Evolutionary conservation across 2,888 invertebrate species (phyloP).

Genomic region (Dimorphilus gyrociliatus): DNA sequence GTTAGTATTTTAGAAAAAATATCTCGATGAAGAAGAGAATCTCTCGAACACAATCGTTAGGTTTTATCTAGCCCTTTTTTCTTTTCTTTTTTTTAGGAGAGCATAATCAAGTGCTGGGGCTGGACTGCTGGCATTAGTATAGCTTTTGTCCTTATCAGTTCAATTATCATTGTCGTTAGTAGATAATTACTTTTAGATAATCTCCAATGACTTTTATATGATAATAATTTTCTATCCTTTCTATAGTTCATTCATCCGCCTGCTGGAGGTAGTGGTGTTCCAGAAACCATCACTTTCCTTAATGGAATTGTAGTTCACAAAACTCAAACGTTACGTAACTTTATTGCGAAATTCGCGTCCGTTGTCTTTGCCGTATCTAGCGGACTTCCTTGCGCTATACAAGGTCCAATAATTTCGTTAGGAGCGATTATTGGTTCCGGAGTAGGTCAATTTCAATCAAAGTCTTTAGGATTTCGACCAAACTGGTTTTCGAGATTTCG

Average conservation of each 20-base stretch:
- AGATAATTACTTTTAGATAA: background rate
- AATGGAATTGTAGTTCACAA: slow-evolving; percentile 13
- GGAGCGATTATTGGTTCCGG: slow-evolving; percentile 13
- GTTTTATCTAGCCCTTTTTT: background rate
- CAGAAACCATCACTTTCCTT: slow-evolving; percentile 13
- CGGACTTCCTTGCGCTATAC: slow-evolving; percentile 10
- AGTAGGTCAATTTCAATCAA: slow-evolving; percentile 15
- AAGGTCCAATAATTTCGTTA: slow-evolving; percentile 11
- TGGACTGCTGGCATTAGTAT: slow-evolving; percentile 10
- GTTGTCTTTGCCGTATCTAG: slow-evolving; percentile 11
- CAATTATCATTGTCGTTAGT: slow-evolving; percentile 11
- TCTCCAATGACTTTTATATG: background rate
- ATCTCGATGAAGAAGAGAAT: background rate
- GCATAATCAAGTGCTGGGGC: slow-evolving; percentile 4
- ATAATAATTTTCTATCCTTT: background rate
- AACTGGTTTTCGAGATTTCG: slow-evolving; percentile 13
- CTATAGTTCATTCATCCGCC: slow-evolving; percentile 13
- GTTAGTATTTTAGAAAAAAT: slow-evolving; percentile 5
- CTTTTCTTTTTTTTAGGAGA: slow-evolving; percentile 4
- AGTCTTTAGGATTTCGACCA: slow-evolving; percentile 10
- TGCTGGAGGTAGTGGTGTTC: slow-evolving; percentile 12
- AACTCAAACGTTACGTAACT: slow-evolving; percentile 9
- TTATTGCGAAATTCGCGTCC: slow-evolving; percentile 11
- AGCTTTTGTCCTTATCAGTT: slow-evolving; percentile 9
- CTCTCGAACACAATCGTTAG: background rate